Percentiles rank a stretch among this genome's conserved stretches.
Conservation (phyloP, 2,113 vertebrate genomes). For the Syngnathus typhle region DNA sequence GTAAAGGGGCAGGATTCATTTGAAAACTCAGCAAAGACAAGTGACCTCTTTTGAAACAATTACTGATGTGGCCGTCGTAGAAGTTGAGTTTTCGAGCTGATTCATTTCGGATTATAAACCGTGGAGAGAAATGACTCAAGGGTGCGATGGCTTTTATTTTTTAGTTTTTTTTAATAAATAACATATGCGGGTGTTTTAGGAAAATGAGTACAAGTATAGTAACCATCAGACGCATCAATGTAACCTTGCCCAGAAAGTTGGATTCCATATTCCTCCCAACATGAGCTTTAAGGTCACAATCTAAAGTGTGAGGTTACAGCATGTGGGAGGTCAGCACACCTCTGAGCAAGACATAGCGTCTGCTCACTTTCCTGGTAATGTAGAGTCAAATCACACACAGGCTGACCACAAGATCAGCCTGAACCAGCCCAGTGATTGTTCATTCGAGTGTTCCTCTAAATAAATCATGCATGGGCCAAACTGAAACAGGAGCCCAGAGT, state of each 20-base stretch:
- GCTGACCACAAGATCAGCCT: slow-evolving; percentile 20
- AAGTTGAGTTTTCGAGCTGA: not conserved
- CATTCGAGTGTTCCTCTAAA: slow-evolving; percentile 41
- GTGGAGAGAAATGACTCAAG: not conserved
- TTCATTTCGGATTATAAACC: not conserved
- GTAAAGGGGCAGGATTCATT: not conserved
- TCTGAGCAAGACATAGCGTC: not conserved
- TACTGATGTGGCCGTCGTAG: not conserved
- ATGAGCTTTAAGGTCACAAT: not conserved
- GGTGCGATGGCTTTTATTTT: not conserved
- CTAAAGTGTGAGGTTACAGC: not conserved
- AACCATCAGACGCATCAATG: not conserved
- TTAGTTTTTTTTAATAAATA: no score
- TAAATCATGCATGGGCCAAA: slow-evolving; percentile 55
- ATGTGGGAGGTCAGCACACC: not conserved
- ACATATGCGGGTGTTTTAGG: no score
- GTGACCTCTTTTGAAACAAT: slow-evolving; percentile 9
- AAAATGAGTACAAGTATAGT: not conserved
- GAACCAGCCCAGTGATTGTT: slow-evolving; percentile 24
- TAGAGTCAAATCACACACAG: slow-evolving; percentile 3
- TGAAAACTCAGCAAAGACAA: slow-evolving; percentile 16
- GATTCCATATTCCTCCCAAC: not conserved
- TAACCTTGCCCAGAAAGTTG: not conserved
- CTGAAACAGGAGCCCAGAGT: slow-evolving; percentile 42
- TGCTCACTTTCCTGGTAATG: slow-evolving; percentile 8